Evolutionary conservation across 30 jellyfish, hydroid and myxozoan species (phyloP), one percentile per base, ranked within the genome.

Genomic region (Mastigias papua): DNA sequence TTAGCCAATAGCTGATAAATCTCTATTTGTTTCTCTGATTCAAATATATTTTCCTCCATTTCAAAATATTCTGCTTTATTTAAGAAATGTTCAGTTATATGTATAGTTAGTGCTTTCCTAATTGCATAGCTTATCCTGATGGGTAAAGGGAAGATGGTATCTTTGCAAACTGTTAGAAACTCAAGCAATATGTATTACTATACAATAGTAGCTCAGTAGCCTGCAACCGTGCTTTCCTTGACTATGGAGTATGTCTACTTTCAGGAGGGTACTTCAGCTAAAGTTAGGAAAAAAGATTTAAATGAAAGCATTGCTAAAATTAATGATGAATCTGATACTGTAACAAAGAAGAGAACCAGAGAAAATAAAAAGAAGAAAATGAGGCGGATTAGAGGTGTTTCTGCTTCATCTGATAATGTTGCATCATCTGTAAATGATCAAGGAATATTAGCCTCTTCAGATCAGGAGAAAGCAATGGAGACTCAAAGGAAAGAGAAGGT

Each of bases 191-290:
- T n/a, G n/a, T n/a, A n/a, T n/a, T n/a, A n/a, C n/a, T n/a, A n/a
- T n/a, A n/a, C n/a, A n/a, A n/a, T n/a, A n/a, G n/a, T n/a, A n/a
- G n/a, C n/a, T n/a, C n/a, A n/a, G n/a, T n/a, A n/a, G n/a, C n/a
- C n/a, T n/a, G n/a, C 6, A 37, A 37, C 11, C 6, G 6, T 37
- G 54, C 11, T 37, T 37, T 37, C 6, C 11, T 37, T 37, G 54
- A 11, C 11, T 37, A 37, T 37, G 54, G 6, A 3, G 6, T 37
- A 3, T 11, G 11, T 37, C 11, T 46, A 69, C 21, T 0, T 23
- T 25, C 48, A 60, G 87, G 76, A 76, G 6, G 87, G 57, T 16
- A 17, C 65, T n/a, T 27, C 29, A 33, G 83, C 21, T 17, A 72
- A 72, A 72, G 15, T 37, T 33, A 72, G 29, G 48, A 72, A 72